phyloP scores from a whole-genome alignment of 2,888 invertebrate species.

The Phanerotoma sp. region DNA sequence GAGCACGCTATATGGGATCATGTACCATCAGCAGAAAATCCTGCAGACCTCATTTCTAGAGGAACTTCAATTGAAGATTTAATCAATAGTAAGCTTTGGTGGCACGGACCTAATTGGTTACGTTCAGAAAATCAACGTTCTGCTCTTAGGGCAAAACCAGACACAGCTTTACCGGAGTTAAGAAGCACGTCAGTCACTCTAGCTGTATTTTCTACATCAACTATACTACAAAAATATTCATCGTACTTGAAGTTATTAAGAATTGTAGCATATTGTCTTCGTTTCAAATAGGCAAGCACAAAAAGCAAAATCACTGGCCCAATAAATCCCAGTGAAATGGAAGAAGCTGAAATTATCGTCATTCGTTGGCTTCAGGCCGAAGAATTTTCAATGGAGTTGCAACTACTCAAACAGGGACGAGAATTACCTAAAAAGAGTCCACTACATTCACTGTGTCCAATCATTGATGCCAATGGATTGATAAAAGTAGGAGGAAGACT shows the following conservation, averaged over 20 bases:
- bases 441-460: constrained; percentile 18
- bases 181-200: constrained; percentile 5
- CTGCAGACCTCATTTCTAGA: constrained; percentile 30
- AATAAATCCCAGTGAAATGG: constrained; percentile 21
- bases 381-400: background rate
- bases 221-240: constrained; percentile 11
- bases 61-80: constrained; percentile 12
- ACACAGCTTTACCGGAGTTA: constrained; percentile 5
- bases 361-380: constrained; percentile 21
- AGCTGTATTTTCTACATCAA: background rate
- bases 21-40: constrained; percentile 28
- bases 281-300: constrained; percentile 4
- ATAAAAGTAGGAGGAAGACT: constrained; percentile 29
- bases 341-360: too few relatives aligned
- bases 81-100: constrained; percentile 17
- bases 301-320: background rate
- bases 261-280: constrained; percentile 19
- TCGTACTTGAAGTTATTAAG: constrained; percentile 11
- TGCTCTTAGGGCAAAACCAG: background rate
- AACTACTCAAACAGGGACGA: too few relatives aligned
- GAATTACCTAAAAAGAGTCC: constrained; percentile 14
- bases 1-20: constrained; percentile 19
- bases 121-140: constrained; percentile 7
- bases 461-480: constrained; percentile 23
- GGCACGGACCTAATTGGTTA: constrained; percentile 30